Conservation (phyloP, 2,797 vertebrate species). For the Masticophis lateralis region DNA sequence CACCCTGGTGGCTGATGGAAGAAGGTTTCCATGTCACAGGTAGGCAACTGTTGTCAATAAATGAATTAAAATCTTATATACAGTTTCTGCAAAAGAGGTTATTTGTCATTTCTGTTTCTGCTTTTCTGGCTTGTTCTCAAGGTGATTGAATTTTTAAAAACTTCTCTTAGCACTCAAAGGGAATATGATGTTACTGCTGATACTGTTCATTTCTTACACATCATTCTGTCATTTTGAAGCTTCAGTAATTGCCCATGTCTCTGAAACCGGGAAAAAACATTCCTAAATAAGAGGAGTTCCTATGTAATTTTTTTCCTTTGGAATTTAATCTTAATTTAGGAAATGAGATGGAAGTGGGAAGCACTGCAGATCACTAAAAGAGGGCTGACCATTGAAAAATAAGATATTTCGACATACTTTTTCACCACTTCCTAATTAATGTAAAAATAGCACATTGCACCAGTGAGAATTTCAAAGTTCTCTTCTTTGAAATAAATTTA, state of each 20-base stretch:
- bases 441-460: not conserved
- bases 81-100: not conserved
- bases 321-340: not conserved
- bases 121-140: not conserved
- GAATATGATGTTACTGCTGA: not conserved
- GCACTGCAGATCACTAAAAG: not conserved
- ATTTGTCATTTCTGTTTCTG: not conserved
- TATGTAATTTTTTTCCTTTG: not conserved
- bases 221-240: not conserved
- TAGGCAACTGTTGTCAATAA: slow-evolving; percentile 33
- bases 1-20: slow-evolving; percentile 78
- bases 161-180: not conserved
- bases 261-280: not conserved
- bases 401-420: not conserved
- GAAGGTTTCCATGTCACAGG: slow-evolving; percentile 85
- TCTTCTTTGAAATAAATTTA: not conserved
- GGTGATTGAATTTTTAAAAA: not conserved
- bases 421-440: not conserved
- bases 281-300: not conserved
- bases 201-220: not conserved
- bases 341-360: not conserved
- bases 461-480: not conserved
- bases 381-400: not conserved
- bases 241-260: not conserved
- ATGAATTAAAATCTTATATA: not conserved